A percentile compares a stretch with the other conserved stretches of the same genome.
phyloP scores from a whole-genome alignment of 2,888 invertebrate species.

The Thysanoteuthis rhombus region DNA sequence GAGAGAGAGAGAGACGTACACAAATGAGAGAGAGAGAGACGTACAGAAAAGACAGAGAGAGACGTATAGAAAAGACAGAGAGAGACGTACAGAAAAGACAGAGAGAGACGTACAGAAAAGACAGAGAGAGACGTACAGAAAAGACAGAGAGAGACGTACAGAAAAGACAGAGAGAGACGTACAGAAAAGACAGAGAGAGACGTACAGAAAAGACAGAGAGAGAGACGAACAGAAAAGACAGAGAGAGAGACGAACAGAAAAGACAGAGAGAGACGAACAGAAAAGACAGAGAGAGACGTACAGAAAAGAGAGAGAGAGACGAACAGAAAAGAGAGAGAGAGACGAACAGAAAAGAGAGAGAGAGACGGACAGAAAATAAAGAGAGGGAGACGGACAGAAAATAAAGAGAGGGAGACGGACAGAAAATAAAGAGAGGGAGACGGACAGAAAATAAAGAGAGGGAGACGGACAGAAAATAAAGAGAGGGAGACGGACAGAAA shows the following conservation, averaged over 20 bases:
- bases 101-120: background rate
- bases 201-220: background rate
- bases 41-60: background rate
- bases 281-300: background rate
- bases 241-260: background rate
- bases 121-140: background rate
- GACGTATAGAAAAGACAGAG: background rate
- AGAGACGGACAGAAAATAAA: background rate
- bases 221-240: background rate
- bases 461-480: background rate
- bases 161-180: background rate
- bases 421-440: background rate
- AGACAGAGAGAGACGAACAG: background rate
- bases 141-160: background rate
- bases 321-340: background rate
- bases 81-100: background rate
- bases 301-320: background rate
- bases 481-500: background rate
- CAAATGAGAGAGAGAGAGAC: background rate
- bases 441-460: background rate
- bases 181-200: background rate
- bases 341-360: background rate
- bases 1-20: background rate
- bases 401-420: background rate
- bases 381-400: background rate